Percentiles rank a stretch among this genome's conserved stretches.
Evolutionary conservation across 1,140 invertebrate species (phyloP).

Genomic region (Metaphire vulgaris): DNA sequence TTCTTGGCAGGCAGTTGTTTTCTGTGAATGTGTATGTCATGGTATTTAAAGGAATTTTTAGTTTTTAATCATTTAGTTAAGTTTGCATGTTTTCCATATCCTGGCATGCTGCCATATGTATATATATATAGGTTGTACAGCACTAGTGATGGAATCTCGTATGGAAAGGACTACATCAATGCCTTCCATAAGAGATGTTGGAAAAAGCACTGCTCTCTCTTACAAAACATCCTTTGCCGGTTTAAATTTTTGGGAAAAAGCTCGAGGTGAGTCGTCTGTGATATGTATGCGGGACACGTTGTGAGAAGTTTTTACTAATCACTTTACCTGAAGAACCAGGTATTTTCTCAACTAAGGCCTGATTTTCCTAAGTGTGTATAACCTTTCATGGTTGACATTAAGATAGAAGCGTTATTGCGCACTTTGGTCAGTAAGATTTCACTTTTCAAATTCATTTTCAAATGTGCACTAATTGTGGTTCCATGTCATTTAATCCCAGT

Average conservation of each 20-base stretch:
- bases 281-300: neutral
- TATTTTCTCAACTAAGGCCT: too few species aligned
- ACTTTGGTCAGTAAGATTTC: neutral
- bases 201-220: neutral
- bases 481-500: too few species aligned
- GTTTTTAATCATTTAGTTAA: neutral
- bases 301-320: neutral
- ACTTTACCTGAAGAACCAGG: too few species aligned
- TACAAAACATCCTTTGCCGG: neutral
- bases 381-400: too few species aligned
- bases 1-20: too few species aligned
- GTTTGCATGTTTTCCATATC: neutral
- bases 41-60: neutral
- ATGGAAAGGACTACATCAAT: constrained; percentile 2
- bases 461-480: too few species aligned
- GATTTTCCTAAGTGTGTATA: too few species aligned
- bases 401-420: neutral
- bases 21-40: neutral
- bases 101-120: neutral
- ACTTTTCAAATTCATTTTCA: neutral
- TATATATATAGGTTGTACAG: neutral
- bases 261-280: neutral
- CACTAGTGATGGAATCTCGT: neutral
- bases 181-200: neutral
- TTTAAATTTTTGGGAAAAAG: neutral